Evolutionary conservation across 2,888 invertebrate species (phyloP), one percentile per base, ranked within the genome.

Genomic region (Eristalis arbustorum): DNA sequence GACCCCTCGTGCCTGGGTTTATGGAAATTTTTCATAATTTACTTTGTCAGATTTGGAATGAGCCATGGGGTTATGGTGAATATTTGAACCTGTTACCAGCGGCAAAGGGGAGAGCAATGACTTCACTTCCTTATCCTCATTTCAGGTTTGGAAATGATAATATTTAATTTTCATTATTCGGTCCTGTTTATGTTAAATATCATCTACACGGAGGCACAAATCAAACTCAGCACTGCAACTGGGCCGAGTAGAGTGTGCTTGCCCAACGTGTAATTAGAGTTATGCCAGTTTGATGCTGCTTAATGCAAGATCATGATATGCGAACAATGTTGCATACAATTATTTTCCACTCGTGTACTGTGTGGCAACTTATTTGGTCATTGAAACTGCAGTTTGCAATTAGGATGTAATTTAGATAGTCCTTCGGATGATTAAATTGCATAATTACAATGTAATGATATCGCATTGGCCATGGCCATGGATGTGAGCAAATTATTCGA

Each of bases 371-470:
- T 67, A 62, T 82, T 71, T 23, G 79, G 71, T 80, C 62, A 75
- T 57, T 82, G 85, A 87, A 87, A 87, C 68, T 78, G 75, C 78
- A 87, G 75, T 87, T 85, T 78, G 78, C 78, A 87, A 87, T 87
- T 87, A 87, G 82, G 83, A 82, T 87, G 82, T 75, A 78, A 87
- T 87, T 87, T n/a, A 87, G 87, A 87, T 87, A 82, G 71, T 28
- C 69, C 66, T 22, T 59, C 49, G 14, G 71, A 31, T 57, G 71
- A 67, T 74, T 75, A 72, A 87, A 83, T 87, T 87, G 75, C 22
- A 22, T 83, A 83, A 87, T 87, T 59, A 63, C n/a, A 59, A 23
- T 57, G 64, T 83, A 87, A 83, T 87, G 42, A 82, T 68, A 77
- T 68, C 18, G 31, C 5, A 69, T 22, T 11, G 13, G 40, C 22